These are phyloP conservation scores for Eulemur albifrons DNA, from an alignment of 2,797 vertebrate genomes.

Conservation along the genomic window DNA sequence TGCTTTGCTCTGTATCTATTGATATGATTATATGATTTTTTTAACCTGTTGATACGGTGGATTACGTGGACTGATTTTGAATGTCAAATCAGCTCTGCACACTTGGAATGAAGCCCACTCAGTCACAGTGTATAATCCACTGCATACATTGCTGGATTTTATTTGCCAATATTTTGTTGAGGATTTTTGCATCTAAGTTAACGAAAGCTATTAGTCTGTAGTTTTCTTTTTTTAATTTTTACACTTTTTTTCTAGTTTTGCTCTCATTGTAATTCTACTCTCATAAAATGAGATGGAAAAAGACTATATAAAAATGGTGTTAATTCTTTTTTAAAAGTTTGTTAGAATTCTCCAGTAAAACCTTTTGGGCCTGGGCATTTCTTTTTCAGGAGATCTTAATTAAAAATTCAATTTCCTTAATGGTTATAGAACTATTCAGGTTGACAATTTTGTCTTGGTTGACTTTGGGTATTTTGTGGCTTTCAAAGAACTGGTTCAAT, in stretches of 20 bases:
- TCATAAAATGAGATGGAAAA: neutral
- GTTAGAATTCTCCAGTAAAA: neutral
- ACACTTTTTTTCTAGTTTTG: neutral
- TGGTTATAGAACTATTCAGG: neutral
- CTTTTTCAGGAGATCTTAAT: neutral
- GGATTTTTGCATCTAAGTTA: neutral
- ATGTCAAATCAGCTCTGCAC: neutral
- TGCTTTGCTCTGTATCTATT: neutral
- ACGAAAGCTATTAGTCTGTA: neutral
- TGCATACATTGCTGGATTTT: neutral
- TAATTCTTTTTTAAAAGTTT: neutral
- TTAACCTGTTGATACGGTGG: neutral
- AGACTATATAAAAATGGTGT: neutral
- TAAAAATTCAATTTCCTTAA: neutral
- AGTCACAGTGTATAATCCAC: neutral
- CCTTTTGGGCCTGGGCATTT: neutral
- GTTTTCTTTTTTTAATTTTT: neutral
- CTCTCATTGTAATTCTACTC: neutral
- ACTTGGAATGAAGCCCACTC: neutral
- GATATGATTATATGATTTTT: neutral
- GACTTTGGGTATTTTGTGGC: neutral
- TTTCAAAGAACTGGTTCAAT: neutral
- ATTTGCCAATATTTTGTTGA: neutral
- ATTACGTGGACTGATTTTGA: neutral
- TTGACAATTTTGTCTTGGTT: neutral